A percentile compares a stretch with the other conserved stretches of the same genome.
Conservation (phyloP, 2,888 invertebrate species). For the Monochamus alternatus region DNA sequence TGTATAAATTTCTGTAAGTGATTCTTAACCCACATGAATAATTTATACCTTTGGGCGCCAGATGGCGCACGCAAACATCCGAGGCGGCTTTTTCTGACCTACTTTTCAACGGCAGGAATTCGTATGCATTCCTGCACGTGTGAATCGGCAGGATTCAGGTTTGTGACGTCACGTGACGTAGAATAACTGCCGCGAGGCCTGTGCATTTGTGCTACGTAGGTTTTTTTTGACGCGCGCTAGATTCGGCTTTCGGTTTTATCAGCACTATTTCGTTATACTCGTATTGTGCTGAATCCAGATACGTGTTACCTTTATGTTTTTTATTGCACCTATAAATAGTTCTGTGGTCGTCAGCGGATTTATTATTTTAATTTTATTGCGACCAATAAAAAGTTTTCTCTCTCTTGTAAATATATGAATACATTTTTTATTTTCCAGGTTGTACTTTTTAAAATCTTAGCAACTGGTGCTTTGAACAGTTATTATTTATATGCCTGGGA, state of each 20-base stretch:
- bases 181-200: slow-evolving; percentile 48
- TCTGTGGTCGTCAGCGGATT: slow-evolving; percentile 12
- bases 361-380: slow-evolving; percentile 16
- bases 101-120: slow-evolving; percentile 54
- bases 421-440: no score
- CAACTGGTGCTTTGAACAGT: no score
- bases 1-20: no score
- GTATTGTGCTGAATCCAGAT: slow-evolving; percentile 28
- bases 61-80: slow-evolving; percentile 11
- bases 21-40: no score
- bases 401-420: no score
- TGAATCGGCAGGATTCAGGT: slow-evolving; percentile 66
- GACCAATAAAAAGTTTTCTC: neutral
- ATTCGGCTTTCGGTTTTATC: slow-evolving; percentile 42
- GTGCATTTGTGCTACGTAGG: slow-evolving; percentile 34
- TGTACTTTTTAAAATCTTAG: no score
- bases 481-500: no score
- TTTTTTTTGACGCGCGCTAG: slow-evolving; percentile 45
- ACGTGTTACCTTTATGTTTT: slow-evolving; percentile 21
- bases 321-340: slow-evolving; percentile 22
- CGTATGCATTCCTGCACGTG: slow-evolving; percentile 71
- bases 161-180: slow-evolving; percentile 68
- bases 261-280: slow-evolving; percentile 42
- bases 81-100: slow-evolving; percentile 45
- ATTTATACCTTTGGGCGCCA: neutral